phyloP scores from a whole-genome alignment of 2,797 vertebrate species.

The Valencia hispanica region DNA sequence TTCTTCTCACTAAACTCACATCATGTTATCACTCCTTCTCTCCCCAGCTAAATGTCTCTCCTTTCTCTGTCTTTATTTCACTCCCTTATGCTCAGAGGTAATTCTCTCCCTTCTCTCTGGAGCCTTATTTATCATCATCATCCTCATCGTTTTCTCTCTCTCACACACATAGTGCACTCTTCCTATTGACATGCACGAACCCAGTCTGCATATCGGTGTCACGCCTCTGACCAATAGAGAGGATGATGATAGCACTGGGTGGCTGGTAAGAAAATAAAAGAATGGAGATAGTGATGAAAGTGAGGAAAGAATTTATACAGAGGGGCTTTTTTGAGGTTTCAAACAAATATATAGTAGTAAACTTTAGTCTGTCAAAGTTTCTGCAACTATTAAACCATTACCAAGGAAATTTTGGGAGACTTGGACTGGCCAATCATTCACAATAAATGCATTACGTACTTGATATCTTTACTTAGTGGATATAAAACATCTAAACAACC shows the following conservation, averaged over 20 bases:
- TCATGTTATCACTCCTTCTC: slow-evolving; percentile 45
- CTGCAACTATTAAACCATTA: neutral
- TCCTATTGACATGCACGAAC: slow-evolving; percentile 39
- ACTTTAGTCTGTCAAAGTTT: slow-evolving; percentile 4
- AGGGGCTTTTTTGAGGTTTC: neutral
- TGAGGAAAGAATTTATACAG: slow-evolving; percentile 5
- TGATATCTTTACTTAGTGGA: neutral
- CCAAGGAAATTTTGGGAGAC: neutral
- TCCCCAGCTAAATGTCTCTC: slow-evolving; percentile 40
- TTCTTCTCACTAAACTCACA: slow-evolving; percentile 35
- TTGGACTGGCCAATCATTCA: neutral
- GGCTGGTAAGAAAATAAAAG: slow-evolving; percentile 5
- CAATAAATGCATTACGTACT: neutral
- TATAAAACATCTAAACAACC: neutral
- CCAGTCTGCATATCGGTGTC: slow-evolving; percentile 52
- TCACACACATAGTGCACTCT: slow-evolving; percentile 17
- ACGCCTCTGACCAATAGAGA: slow-evolving; percentile 40
- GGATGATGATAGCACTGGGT: slow-evolving; percentile 34
- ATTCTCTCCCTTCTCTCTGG: slow-evolving; percentile 67
- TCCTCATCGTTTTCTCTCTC: slow-evolving; percentile 24
- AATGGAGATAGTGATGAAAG: neutral
- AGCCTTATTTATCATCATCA: slow-evolving; percentile 69
- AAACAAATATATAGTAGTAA: neutral
- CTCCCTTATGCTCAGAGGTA: slow-evolving; percentile 73
- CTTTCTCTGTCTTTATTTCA: slow-evolving; percentile 56